Percentiles rank a stretch among this genome's conserved stretches.
phyloP scores from a whole-genome alignment of 2,888 invertebrate genomes.

The Erebia epiphron region DNA sequence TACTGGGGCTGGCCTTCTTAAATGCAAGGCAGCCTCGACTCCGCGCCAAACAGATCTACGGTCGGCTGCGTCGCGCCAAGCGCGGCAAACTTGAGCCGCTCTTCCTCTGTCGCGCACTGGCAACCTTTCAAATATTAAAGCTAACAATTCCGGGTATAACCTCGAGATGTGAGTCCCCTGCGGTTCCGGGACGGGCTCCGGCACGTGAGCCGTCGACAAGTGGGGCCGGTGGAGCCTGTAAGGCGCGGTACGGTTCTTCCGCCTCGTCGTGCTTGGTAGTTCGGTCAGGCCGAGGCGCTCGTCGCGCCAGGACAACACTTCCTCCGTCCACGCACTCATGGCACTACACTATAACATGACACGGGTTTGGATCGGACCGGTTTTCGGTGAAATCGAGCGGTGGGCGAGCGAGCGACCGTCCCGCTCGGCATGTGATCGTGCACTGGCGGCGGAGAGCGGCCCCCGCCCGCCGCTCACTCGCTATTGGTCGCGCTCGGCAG shows the following conservation, averaged over 20 bases:
- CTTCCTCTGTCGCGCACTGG: slow-evolving; percentile 94
- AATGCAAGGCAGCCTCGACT: slow-evolving; percentile 94
- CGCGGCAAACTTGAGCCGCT: slow-evolving; percentile 93
- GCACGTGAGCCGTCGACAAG: slow-evolving; percentile 74
- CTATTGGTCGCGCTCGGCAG: slow-evolving; percentile 78
- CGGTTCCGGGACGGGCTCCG: slow-evolving; percentile 75
- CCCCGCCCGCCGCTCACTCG: slow-evolving; percentile 56
- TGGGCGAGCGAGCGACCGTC: slow-evolving; percentile 54
- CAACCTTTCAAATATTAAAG: slow-evolving; percentile 95
- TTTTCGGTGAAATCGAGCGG: slow-evolving; percentile 67
- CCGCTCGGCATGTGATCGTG: slow-evolving; percentile 58
- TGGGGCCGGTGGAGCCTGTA: slow-evolving; percentile 87
- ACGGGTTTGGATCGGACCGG: slow-evolving; percentile 70
- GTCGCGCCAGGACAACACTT: slow-evolving; percentile 76
- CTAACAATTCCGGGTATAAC: slow-evolving; percentile 95
- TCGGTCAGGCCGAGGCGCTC: slow-evolving; percentile 75
- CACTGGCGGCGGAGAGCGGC: slow-evolving; percentile 69
- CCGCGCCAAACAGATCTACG: slow-evolving; percentile 97
- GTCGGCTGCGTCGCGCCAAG: slow-evolving; percentile 97
- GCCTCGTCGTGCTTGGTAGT: slow-evolving; percentile 72
- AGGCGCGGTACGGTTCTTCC: slow-evolving; percentile 84
- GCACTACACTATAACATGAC: slow-evolving; percentile 72
- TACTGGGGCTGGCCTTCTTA: slow-evolving; percentile 91
- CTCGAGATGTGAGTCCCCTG: slow-evolving; percentile 90
- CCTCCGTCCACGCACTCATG: slow-evolving; percentile 81